A percentile compares a stretch with the other conserved stretches of the same genome.
Conservation (phyloP, 2,797 vertebrate species). For the Leptatherina wallacei region DNA sequence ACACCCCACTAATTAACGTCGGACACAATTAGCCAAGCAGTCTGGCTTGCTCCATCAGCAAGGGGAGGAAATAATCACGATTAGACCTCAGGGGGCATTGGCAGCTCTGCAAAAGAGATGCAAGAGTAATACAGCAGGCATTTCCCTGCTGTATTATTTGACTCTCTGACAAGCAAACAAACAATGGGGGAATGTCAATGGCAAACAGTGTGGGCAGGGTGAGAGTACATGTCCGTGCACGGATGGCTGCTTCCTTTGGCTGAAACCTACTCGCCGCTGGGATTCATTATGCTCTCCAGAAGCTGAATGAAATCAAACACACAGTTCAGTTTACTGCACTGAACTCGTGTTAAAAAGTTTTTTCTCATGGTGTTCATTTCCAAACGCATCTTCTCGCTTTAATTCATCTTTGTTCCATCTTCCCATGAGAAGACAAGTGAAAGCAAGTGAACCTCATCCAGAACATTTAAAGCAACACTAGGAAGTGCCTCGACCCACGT, state of each 20-base stretch:
- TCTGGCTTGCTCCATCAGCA: constrained; percentile 51
- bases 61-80: constrained; percentile 65
- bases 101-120: constrained; percentile 50
- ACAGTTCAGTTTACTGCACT: background rate
- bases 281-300: constrained; percentile 45
- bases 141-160: constrained; percentile 58
- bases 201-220: constrained; percentile 52
- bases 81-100: constrained; percentile 69
- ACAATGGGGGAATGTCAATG: constrained; percentile 63
- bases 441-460: constrained; percentile 41
- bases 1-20: constrained; percentile 71
- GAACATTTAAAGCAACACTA: constrained; percentile 34
- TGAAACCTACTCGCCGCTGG: constrained; percentile 41
- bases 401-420: constrained; percentile 22
- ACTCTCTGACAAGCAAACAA: constrained; percentile 43
- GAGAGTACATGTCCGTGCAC: constrained; percentile 49
- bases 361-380: background rate
- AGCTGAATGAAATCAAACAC: constrained; percentile 17
- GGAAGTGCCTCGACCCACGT: constrained; percentile 64
- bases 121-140: constrained; percentile 55
- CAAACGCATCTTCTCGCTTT: background rate
- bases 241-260: constrained; percentile 66
- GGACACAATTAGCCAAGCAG: constrained; percentile 68
- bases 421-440: background rate
- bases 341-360: background rate